Percentiles rank a stretch among this genome's conserved stretches.
Evolutionary conservation across 2,797 vertebrate genomes (phyloP).

Genomic region (Bovichtus diacanthus): DNA sequence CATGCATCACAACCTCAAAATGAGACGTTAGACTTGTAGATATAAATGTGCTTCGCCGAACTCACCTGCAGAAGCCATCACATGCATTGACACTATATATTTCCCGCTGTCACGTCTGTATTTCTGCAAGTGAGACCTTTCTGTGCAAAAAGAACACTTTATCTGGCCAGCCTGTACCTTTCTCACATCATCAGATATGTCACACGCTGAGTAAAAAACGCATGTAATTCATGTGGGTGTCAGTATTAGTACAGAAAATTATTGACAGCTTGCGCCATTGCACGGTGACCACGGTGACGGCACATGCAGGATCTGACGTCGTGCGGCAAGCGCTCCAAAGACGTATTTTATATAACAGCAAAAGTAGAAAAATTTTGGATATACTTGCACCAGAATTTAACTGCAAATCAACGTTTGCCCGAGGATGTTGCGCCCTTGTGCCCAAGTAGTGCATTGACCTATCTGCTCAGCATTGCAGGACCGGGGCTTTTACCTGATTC

Average conservation of each 20-base stretch:
- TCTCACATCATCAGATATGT: neutral
- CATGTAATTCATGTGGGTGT: slow-evolving; percentile 3
- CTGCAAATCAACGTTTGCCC: slow-evolving; percentile 5
- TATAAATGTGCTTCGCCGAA: slow-evolving; percentile 33
- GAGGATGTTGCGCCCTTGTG: slow-evolving; percentile 28
- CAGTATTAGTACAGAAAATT: neutral
- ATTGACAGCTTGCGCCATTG: slow-evolving; percentile 18
- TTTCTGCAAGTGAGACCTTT: slow-evolving; percentile 32
- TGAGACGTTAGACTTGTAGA: slow-evolving; percentile 48
- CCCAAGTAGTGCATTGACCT: slow-evolving; percentile 52
- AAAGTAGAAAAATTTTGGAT: slow-evolving; percentile 29
- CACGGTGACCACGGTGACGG: slow-evolving; percentile 18
- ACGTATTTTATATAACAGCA: no score
- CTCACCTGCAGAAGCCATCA: slow-evolving; percentile 53
- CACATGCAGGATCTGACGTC: neutral
- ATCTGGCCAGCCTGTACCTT: neutral
- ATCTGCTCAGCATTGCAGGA: slow-evolving; percentile 42
- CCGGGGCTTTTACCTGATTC: slow-evolving; percentile 51
- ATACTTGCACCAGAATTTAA: slow-evolving; percentile 1
- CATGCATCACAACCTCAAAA: slow-evolving; percentile 65
- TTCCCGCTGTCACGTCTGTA: slow-evolving; percentile 23
- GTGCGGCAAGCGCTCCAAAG: neutral
- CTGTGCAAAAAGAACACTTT: slow-evolving; percentile 22
- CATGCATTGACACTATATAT: slow-evolving; percentile 12
- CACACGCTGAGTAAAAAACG: neutral